A percentile compares a stretch with the other conserved stretches of the same genome.
Conservation (phyloP, 2,113 vertebrate genomes). For the Myocastor coypus region DNA sequence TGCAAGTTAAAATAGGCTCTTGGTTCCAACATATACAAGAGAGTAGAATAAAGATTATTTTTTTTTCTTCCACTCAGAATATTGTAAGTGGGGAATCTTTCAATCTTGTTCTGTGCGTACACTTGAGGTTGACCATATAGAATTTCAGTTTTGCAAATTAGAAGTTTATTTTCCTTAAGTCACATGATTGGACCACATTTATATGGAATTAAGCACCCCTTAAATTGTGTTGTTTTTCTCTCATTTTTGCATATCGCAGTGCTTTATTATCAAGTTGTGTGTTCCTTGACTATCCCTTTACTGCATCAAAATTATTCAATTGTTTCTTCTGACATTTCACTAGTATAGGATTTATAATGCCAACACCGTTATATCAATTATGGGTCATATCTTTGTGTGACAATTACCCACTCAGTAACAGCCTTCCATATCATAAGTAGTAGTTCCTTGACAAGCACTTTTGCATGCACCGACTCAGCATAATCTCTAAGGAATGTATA, state of each 20-base stretch:
- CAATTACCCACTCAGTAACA: background rate
- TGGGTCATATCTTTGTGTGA: too few species aligned
- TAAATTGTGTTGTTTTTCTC: slow-evolving; percentile 2
- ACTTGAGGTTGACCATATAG: background rate
- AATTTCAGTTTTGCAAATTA: slow-evolving; percentile 19
- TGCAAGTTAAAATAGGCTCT: background rate
- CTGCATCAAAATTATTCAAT: too few species aligned
- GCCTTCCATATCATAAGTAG: background rate
- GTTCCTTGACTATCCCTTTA: too few species aligned
- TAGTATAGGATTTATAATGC: too few species aligned
- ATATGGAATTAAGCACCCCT: background rate
- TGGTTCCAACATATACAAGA: background rate
- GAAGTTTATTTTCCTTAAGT: background rate
- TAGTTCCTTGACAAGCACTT: background rate
- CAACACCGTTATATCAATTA: too few species aligned
- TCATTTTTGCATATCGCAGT: too few species aligned
- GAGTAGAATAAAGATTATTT: background rate
- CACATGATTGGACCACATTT: background rate
- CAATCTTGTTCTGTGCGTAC: background rate
- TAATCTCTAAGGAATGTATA: background rate
- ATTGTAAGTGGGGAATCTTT: slow-evolving; percentile 40
- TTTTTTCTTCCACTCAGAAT: slow-evolving; percentile 9
- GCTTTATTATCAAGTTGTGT: too few species aligned
- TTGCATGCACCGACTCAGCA: background rate
- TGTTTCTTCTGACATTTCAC: too few species aligned